Base-by-base conservation (phyloP, 2,113 vertebrate genomes). In the Xerus inauris region DNA sequence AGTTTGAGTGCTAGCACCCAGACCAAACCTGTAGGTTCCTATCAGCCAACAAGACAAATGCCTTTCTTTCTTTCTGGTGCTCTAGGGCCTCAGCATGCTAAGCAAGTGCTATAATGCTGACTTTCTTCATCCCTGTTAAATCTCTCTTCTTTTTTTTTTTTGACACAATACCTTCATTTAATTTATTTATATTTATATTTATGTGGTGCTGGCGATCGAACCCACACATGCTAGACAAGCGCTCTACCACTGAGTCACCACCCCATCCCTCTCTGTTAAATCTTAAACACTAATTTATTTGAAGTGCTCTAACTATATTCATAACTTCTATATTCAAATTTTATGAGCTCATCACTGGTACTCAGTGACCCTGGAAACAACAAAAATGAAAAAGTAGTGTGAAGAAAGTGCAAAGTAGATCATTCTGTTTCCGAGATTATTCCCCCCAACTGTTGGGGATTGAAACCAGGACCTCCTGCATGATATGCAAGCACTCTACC, bases 91-190 rank as follows among this genome's bases (percentile, higher is more conserved):
- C 59, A 62, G 26, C 24, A 62, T 26, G 24, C 24, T 26, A 62
- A n/a, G 38, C 26, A 45, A 40, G 26, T 10, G 26, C 38, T 45
- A 26, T 62, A 62, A 62, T 10, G 59, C 22, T 40, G 85, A 42
- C 71, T 87, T 95, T 69, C 76, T 90, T 90, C 89, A 64, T 89
- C 32, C 65, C 30, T 24, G 28, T 40, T 85, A 84, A 47, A 80
- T 26, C 54, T 62, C 16, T 51, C n/a, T 51, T 17, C 16, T 51
- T 51, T 47, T 47, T 49, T 49, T 49, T 51, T 51, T 51, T 51
- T 51, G 5, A 51, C 49, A 51, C 49, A 51, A 51, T 14, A 51
- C 49, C 49, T 51, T 51, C 16, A 51, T 51, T 49, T 51, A 16
- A 51, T 51, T 51, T 49, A 49, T 51, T 51, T 51, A 51, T 51